These are phyloP conservation scores for Eidolon dupreanum DNA, from an alignment of 2,797 vertebrate species.

Conservation along the genomic window DNA sequence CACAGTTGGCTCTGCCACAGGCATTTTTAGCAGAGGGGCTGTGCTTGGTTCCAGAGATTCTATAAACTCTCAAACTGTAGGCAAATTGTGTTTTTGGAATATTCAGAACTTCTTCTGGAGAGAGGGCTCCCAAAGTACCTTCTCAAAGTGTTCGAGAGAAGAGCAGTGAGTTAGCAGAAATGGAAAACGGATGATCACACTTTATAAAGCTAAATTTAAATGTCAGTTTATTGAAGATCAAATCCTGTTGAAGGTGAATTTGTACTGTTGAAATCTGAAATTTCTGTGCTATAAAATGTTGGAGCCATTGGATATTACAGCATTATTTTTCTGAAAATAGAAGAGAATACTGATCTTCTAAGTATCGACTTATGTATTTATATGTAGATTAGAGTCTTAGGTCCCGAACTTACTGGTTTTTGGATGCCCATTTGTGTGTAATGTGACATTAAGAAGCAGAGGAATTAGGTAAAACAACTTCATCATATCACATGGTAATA, in stretches of 20 bases:
- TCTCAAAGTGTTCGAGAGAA: neutral
- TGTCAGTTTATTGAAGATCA: neutral
- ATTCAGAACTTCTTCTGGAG: slow-evolving; percentile 2
- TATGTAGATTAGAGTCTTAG: neutral
- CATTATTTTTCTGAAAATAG: slow-evolving; percentile 34
- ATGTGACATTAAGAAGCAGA: neutral
- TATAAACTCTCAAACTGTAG: neutral
- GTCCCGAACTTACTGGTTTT: neutral
- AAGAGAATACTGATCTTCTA: neutral
- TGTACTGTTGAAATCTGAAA: slow-evolving; percentile 2
- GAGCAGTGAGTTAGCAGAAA: neutral
- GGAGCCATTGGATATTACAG: neutral
- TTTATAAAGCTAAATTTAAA: neutral
- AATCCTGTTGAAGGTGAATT: slow-evolving; percentile 7
- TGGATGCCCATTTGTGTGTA: neutral
- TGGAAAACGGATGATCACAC: neutral
- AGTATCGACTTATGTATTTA: neutral
- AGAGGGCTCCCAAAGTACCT: neutral
- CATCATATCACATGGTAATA: neutral
- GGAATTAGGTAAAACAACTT: neutral
- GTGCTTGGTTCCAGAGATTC: neutral
- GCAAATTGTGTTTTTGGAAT: neutral
- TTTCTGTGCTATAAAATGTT: neutral
- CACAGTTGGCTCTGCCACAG: neutral
- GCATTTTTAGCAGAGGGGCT: neutral